Percentiles rank a stretch among this genome's conserved stretches.
phyloP scores from a whole-genome alignment of 2,888 invertebrate genomes.

The Ophraella communa region DNA sequence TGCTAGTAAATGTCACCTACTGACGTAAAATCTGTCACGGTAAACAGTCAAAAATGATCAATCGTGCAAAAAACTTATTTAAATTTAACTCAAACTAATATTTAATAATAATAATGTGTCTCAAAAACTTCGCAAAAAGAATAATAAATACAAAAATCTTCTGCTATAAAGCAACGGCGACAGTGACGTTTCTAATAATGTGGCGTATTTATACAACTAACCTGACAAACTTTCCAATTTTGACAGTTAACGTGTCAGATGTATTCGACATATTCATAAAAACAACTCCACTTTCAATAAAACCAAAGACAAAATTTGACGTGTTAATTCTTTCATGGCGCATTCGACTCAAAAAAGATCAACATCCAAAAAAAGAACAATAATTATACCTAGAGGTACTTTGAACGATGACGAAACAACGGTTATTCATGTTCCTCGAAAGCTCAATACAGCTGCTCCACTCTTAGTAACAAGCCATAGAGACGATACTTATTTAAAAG shows the following conservation, averaged over 20 bases:
- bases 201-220: too few species aligned
- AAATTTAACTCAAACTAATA: too few species aligned
- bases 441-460: conserved; percentile 39
- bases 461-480: conserved; percentile 19
- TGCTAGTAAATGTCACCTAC: too few species aligned
- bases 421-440: conserved; percentile 50
- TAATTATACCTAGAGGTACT: conserved; percentile 51
- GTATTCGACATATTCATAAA: neutral
- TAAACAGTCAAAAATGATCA: too few species aligned
- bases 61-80: too few species aligned
- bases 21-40: too few species aligned
- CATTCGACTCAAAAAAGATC: conserved; percentile 6
- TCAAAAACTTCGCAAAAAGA: too few species aligned
- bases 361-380: conserved; percentile 39
- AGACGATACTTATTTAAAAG: conserved; percentile 11
- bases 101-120: too few species aligned
- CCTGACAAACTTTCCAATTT: neutral
- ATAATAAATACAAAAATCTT: too few species aligned
- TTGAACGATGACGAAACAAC: conserved; percentile 53
- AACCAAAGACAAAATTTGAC: neutral
- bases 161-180: too few species aligned
- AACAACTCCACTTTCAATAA: conserved; percentile 26
- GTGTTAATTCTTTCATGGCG: conserved; percentile 14
- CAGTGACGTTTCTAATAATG: too few species aligned
- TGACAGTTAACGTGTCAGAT: neutral